phyloP scores from a whole-genome alignment of 2,113 vertebrate species.

The Coryphaenoides rupestris region DNA sequence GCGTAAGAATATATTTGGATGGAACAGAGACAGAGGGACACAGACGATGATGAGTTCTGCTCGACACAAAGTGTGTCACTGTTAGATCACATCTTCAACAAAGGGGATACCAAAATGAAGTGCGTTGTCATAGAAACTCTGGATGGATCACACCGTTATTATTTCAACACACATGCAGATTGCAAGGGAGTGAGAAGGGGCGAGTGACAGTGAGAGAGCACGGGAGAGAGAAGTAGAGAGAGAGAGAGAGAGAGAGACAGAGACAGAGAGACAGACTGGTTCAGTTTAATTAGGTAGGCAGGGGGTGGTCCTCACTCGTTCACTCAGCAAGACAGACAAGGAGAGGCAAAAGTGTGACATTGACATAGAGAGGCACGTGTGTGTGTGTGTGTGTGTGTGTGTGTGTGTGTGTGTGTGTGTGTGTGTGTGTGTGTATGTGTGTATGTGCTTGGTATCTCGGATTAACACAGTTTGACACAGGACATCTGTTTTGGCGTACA shows the following conservation, averaged over 20 bases:
- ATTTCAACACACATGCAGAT: not conserved
- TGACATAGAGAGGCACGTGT: not conserved
- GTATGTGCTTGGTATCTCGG: not conserved
- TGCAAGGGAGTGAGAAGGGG: not conserved
- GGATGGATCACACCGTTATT: not conserved
- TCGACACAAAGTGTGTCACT: too few species aligned
- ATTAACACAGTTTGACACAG: not conserved
- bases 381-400: not conserved
- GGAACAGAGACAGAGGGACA: too few species aligned
- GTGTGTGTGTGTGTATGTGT: not conserved
- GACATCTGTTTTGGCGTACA: too few species aligned
- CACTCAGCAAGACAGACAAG: not conserved
- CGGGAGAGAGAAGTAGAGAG: not conserved
- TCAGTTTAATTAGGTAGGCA: not conserved
- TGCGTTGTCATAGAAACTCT: conserved; percentile 35
- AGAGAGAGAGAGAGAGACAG: not conserved
- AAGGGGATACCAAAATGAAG: not conserved
- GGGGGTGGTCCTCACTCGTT: not conserved
- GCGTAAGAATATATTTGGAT: too few species aligned
- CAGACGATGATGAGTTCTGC: too few species aligned
- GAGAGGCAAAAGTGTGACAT: not conserved
- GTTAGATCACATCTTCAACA: too few species aligned
- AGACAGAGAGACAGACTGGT: not conserved
- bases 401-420: not conserved
- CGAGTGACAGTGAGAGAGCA: not conserved